Percentiles rank a stretch among this genome's conserved stretches.
Conservation (phyloP, 2,888 invertebrate genomes). For the Baronia brevicornis region DNA sequence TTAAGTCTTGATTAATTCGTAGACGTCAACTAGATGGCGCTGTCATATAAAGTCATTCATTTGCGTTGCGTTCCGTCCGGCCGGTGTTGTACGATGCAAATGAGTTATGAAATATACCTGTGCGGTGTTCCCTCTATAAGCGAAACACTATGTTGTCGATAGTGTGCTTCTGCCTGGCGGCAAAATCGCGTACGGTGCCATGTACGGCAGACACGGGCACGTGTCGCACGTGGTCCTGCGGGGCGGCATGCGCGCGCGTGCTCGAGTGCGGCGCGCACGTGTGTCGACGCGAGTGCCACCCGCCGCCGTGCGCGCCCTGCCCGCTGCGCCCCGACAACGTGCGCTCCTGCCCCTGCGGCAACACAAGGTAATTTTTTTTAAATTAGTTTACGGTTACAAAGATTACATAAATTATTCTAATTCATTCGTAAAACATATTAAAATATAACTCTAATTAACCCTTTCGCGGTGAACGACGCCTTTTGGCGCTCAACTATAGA, state of each 20-base stretch:
- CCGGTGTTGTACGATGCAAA: no score
- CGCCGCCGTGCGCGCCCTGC: constrained; percentile 86
- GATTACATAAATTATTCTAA: no score
- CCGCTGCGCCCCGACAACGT: constrained; percentile 50
- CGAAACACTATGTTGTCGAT: constrained; percentile 2
- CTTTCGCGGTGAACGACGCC: no score
- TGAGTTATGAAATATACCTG: no score
- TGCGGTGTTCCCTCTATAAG: no score
- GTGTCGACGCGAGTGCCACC: constrained; percentile 91
- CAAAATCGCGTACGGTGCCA: constrained; percentile 34
- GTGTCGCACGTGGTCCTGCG: constrained; percentile 74
- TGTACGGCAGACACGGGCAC: constrained; percentile 34
- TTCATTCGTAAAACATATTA: no score
- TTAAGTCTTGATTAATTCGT: no score
- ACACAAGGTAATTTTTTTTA: constrained; percentile 34
- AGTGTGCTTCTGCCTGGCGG: constrained; percentile 59
- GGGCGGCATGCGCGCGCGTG: constrained; percentile 85
- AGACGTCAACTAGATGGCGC: no score
- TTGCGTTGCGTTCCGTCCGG: no score
- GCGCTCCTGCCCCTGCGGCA: constrained; percentile 54
- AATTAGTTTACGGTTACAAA: constrained; percentile 1
- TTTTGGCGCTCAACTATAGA: no score
- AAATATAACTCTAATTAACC: no score
- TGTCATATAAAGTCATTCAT: no score
- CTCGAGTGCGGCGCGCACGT: constrained; percentile 92